Conservation (phyloP, 92 coral and sea anemone species). For the Paragorgia papillata region DNA sequence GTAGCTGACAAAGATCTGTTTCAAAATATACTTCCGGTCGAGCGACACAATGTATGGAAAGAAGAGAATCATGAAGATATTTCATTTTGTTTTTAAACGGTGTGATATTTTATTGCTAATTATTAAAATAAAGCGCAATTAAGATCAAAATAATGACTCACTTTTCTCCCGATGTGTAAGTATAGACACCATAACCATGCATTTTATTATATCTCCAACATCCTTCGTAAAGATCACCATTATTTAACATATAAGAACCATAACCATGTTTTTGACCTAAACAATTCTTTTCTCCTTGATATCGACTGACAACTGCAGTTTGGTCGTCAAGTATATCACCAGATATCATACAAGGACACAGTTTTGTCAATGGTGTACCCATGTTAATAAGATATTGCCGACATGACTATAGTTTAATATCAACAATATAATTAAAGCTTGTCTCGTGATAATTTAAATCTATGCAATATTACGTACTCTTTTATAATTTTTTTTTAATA, state of each 20-base stretch:
- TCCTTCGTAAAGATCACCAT: conserved; percentile 82
- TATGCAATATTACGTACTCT: too few relatives aligned
- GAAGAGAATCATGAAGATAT: too few relatives aligned
- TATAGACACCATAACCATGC: conserved; percentile 77
- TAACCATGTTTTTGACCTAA: conserved; percentile 73
- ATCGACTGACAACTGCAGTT: conserved; percentile 14
- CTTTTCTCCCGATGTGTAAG: conserved; percentile 42
- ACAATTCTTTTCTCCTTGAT: conserved; percentile 67
- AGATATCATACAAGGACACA: not conserved
- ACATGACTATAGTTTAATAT: too few relatives aligned
- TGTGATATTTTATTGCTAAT: too few relatives aligned
- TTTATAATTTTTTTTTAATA: too few relatives aligned
- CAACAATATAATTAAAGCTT: too few relatives aligned
- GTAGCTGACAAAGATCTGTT: too few relatives aligned
- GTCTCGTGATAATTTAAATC: too few relatives aligned
- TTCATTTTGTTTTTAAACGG: too few relatives aligned
- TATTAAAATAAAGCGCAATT: not conserved
- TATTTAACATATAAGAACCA: conserved; percentile 65
- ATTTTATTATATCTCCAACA: conserved; percentile 76
- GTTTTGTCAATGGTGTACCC: not conserved
- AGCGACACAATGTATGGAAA: too few relatives aligned
- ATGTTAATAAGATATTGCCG: not conserved
- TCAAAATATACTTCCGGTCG: too few relatives aligned
- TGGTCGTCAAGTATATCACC: not conserved
- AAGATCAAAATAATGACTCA: conserved; percentile 1